Base-by-base conservation (phyloP, 2,113 vertebrate species). In the Stigmatopora nigra region DNA sequence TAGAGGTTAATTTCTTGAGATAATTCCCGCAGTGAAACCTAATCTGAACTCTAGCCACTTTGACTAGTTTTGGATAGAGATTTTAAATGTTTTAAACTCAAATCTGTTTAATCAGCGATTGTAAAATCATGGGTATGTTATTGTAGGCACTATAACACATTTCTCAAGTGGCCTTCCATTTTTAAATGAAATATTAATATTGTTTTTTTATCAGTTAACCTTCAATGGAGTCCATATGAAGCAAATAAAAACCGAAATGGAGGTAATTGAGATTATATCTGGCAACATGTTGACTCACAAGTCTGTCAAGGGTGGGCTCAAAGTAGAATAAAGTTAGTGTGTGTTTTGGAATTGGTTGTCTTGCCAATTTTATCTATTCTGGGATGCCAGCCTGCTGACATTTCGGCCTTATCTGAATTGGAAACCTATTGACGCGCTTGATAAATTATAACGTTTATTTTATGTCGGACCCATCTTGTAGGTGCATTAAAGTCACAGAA, bases 1-100 rank as follows among this genome's bases (percentile, higher is more conserved):
- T 86, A 77, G 0, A 58, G 68, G 68, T 76, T 77, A 47, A 80
- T 85, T 72, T 75, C 74, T 74, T 49, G 53, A 55, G 63, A 78
- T 76, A 63, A 73, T 70, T 73, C 63, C 64, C 14, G 17, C 13
- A 0, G 58, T 62, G 56, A 80, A 82, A 80, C 63, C 45, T 67
- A 69, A 70, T 71, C 58, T 61, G 51, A 7, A 56, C 17, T 59
- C 52, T 51, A 53, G 71, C 0, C 1, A 7, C 41, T 78, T 52
- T 59, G 17, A 45, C 36, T 38, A 22, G 47, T 53, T 70, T 61
- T 13, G 38, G 38, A 22, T 11, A 1, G 49, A 60, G 64, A 41
- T 67, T 38, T 19, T 52, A 44, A 70, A 58, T 41, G 38, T 63
- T 16, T 16, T 46, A 61, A 35, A 49, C 45, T 53, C 49, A 10